Evolutionary conservation across 1,140 invertebrate species (phyloP).

Genomic region (Parasteatoda tepidariorum): DNA sequence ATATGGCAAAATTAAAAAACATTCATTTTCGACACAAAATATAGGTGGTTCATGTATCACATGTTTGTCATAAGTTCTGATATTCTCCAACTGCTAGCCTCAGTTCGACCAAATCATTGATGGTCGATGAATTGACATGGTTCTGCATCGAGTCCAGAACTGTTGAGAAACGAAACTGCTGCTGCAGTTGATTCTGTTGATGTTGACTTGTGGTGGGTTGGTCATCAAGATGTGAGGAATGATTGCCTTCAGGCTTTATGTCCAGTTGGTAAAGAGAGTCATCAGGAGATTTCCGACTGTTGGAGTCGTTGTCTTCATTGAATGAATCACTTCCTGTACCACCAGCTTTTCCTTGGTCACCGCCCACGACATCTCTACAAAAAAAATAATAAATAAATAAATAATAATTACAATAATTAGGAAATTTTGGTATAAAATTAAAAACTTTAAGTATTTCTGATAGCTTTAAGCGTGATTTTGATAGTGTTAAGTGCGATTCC

Average conservation of each 20-base stretch:
- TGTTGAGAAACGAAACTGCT: slow-evolving; percentile 24
- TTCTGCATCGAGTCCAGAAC: slow-evolving; percentile 30
- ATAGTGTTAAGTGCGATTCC: too few species aligned
- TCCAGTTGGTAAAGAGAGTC: slow-evolving; percentile 32
- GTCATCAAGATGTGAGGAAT: slow-evolving; percentile 7
- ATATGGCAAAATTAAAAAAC: too few species aligned
- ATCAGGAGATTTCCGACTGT: slow-evolving; percentile 32
- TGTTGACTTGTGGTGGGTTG: slow-evolving; percentile 28
- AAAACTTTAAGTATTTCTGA: too few species aligned
- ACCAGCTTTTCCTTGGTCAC: slow-evolving; percentile 18
- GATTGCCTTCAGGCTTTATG: slow-evolving; percentile 36
- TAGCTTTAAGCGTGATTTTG: too few species aligned
- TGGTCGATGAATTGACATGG: background rate
- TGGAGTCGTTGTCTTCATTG: slow-evolving; percentile 45
- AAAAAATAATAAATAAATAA: too few species aligned
- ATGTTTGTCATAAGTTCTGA: slow-evolving; percentile 47
- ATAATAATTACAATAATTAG: too few species aligned
- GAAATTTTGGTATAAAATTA: too few species aligned
- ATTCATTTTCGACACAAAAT: too few species aligned
- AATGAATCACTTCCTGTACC: slow-evolving; percentile 41
- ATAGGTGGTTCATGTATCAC: too few species aligned
- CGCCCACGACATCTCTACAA: slow-evolving; percentile 34
- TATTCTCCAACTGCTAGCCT: slow-evolving; percentile 43
- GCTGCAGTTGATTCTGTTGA: slow-evolving; percentile 13
- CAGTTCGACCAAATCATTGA: slow-evolving; percentile 41